Base-by-base conservation (phyloP, 2,113 vertebrate species). In the Patagioenas fasciata region DNA sequence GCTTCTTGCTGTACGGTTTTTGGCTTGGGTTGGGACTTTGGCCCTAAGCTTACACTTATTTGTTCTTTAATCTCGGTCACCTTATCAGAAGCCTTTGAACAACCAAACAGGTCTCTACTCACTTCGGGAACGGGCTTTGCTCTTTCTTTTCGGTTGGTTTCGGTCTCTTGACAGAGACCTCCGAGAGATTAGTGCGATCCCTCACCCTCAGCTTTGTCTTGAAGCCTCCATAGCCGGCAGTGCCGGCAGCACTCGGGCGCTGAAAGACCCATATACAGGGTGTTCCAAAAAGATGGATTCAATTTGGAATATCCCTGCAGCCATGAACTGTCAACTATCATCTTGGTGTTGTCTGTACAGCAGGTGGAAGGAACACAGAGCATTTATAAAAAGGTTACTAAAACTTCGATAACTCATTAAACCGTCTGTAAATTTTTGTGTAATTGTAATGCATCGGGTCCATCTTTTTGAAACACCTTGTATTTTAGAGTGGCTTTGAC, bases 81-180 rank as follows among this genome's bases (percentile, higher is more conserved):
- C 24, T 93, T 95, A 95, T 96, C 95, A 92, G 81, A 50, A 89
- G 54, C 62, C 58, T 93, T 91, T 89, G 77, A 92, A 77, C 34
- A 75, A 40, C 66, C 24, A 72, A 71, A 91, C 10, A 86, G 83
- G 91, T 95, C 73, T 80, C 69, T 65, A 31, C 44, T 67, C 77
- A 84, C 83, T 80, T 81, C 74, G 91, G 58, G 73, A 95, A 91
- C 81, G 50, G 57, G 44, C 66, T 75, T 48, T 69, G 70, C 28
- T 25, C 6, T 85, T 82, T 29, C 65, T 85, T 71, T 75, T 85
- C 0, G 0, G 29, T 53, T 75, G 78, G 40, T 77, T 92, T 92
- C 92, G 53, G 70, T 69, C 70, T 38, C 66, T 80, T 65, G 65
- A 54, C 91, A 80, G 74, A 87, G 70, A 89, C 70, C 65, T 92